These are phyloP conservation scores for Congeria kusceri DNA, from an alignment of 2,888 invertebrate genomes.

Conservation along the genomic window DNA sequence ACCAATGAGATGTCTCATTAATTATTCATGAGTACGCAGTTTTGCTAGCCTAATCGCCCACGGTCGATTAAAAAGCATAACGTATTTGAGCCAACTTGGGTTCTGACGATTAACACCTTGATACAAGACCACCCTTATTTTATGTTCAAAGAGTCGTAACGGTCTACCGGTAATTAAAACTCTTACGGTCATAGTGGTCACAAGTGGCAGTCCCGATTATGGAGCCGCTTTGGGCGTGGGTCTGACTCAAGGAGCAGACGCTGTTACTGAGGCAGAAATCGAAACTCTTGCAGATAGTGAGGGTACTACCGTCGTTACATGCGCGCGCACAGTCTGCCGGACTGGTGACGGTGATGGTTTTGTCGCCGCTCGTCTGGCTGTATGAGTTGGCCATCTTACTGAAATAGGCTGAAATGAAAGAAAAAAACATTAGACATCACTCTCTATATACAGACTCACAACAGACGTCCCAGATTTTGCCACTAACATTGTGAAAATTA, in stretches of 20 bases:
- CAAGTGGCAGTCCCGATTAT: constrained; percentile 54
- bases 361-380: constrained; percentile 64
- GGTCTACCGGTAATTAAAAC: neutral
- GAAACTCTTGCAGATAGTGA: constrained; percentile 73
- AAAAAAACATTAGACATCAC: too few relatives aligned
- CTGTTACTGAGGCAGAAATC: constrained; percentile 68
- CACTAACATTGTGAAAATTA: too few relatives aligned
- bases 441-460: too few relatives aligned
- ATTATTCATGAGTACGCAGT: too few relatives aligned
- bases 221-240: constrained; percentile 62
- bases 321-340: constrained; percentile 67
- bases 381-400: constrained; percentile 51
- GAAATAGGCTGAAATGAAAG: constrained; percentile 41
- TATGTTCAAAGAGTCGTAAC: too few relatives aligned
- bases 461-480: too few relatives aligned
- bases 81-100: too few relatives aligned
- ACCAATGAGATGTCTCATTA: too few relatives aligned
- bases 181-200: constrained; percentile 74
- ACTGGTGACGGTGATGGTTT: constrained; percentile 42
- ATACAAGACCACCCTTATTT: too few relatives aligned
- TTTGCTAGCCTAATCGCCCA: too few relatives aligned
- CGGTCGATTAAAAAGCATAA: too few relatives aligned
- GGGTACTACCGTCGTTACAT: constrained; percentile 57
- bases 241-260: constrained; percentile 69
- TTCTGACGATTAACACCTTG: too few relatives aligned